Evolutionary conservation across 2,888 invertebrate species (phyloP), one percentile per base, ranked within the genome.

Genomic region (Phalera bucephala): DNA sequence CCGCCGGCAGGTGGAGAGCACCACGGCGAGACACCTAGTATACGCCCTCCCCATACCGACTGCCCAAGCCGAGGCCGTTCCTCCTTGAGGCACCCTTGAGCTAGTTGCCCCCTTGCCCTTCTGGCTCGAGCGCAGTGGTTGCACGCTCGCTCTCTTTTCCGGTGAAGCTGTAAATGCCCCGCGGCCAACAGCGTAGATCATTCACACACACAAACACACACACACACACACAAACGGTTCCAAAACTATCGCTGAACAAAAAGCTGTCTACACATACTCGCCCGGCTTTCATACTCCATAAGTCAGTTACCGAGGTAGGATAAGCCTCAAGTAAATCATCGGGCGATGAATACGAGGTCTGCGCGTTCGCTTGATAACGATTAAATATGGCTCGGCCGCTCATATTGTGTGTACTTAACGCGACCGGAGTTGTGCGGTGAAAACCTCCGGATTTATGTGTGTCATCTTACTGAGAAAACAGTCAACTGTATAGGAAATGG

Each of bases 251-350:
- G 5, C 20, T 14, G 31, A 34, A 38, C 15, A 35, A 45, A 59
- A 54, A 49, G 38, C 36, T 39, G 44, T 35, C 42, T 40, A 30
- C 45, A 55, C 45, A 51, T 31, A 34, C 50, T 47, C 47, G 43
- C 45, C 41, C 35, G 25, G 36, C 15, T 33, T 25, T 40, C 59
- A 57, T 61, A 60, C 55, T 66, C 72, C 74, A 79, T 80, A 81
- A 83, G 80, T 85, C 75, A 81, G 67, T 63, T 50, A 61, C 52
- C 63, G 69, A 72, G 70, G 72, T 71, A 63, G 82, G 84, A 85
- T 84, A 85, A 82, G 77, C 84, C 54, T 69, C 65, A 64, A 79
- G 82, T 85, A 86, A 88, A 87, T 88, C 84, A 86, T 80, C 64
- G 65, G 44, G 64, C 81, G 75, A 80, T 82, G 85, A 87, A 82